A percentile compares a stretch with the other conserved stretches of the same genome.
phyloP scores from a whole-genome alignment of 2,888 invertebrate species.

The Cephus runcator region DNA sequence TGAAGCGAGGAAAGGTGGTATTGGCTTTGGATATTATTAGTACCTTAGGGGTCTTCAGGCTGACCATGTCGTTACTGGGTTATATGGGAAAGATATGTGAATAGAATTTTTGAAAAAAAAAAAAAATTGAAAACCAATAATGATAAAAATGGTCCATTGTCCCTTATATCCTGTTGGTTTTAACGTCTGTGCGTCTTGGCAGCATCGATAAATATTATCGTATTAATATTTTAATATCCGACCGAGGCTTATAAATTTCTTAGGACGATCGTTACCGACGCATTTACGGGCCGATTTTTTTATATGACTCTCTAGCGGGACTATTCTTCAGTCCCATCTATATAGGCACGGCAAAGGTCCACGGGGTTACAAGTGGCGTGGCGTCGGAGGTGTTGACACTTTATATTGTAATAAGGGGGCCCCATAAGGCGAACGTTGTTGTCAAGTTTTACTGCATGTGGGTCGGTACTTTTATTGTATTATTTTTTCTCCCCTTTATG shows the following conservation, averaged over 20 bases:
- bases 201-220: conserved; percentile 35
- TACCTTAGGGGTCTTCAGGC: background rate
- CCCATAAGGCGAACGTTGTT: conserved; percentile 14
- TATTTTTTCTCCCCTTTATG: conserved; percentile 28
- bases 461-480: conserved; percentile 25
- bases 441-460: conserved; percentile 5
- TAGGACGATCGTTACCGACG: conserved; percentile 25
- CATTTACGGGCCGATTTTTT: conserved; percentile 31
- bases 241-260: conserved; percentile 33
- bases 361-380: background rate
- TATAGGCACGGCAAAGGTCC: conserved; percentile 4
- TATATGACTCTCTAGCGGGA: conserved; percentile 10
- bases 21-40: background rate
- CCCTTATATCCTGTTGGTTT: conserved; percentile 16
- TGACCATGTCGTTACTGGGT: background rate
- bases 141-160: background rate
- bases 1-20: background rate
- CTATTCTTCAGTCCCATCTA: conserved; percentile 4
- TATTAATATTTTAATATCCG: conserved; percentile 49
- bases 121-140: background rate
- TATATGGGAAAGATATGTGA: background rate
- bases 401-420: conserved; percentile 29
- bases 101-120: background rate
- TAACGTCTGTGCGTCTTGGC: conserved; percentile 27
- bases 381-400: conserved; percentile 30